Base-by-base conservation (phyloP, 1,140 invertebrate genomes). In the Drosophila pseudoananassae region DNA sequence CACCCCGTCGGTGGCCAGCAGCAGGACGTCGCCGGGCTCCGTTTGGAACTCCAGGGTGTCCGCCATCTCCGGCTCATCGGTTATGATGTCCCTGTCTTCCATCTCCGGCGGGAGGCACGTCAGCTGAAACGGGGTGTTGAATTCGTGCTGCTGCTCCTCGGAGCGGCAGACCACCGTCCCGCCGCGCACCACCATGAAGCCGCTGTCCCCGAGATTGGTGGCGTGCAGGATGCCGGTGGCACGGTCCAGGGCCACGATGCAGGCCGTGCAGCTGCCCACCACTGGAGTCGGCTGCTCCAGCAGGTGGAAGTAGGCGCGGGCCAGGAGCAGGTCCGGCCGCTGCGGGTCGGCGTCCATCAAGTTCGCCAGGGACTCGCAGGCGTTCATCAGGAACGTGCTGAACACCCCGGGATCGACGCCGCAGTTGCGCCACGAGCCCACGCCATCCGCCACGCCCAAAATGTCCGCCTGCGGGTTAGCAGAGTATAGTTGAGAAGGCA, bases 81-180 rank as follows among this genome's bases (percentile, higher is more conserved):
- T 96, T 1, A 97, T 93, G 14, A n/a, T n/a, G n/a, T n/a, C n/a
- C n/a, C n/a, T n/a, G n/a, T n/a, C n/a, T n/a, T n/a, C 97, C 97
- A 68, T 95, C 31, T 95, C 95, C 1, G 98, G 97, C 14, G 98
- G 98, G 36, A 97, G 96, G 57, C 98, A 92, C 46, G 97, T 96
- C 64, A 99, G 93, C 92, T 99, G 98, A 93, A 97, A 99, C 1
- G 98, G 98, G 12, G 98, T 98, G 92, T 99, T 99, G 92, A 99
- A 99, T 91, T 98, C 98, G 92, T 99, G 98, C 80, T 98, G 97
- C 91, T 99, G 98, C 92, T 99, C 98, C 75, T 96, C 95, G 0
- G 97, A 98, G 47, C 97, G 94, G 91, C 98, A 97, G 6, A 99
- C 95, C 1, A 99, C 95, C 71, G 95, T 93, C 1, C 96, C 96